Evolutionary conservation across 2,113 vertebrate species (phyloP), one percentile per base, ranked within the genome.

Genomic region (Hippopotamus amphibius): DNA sequence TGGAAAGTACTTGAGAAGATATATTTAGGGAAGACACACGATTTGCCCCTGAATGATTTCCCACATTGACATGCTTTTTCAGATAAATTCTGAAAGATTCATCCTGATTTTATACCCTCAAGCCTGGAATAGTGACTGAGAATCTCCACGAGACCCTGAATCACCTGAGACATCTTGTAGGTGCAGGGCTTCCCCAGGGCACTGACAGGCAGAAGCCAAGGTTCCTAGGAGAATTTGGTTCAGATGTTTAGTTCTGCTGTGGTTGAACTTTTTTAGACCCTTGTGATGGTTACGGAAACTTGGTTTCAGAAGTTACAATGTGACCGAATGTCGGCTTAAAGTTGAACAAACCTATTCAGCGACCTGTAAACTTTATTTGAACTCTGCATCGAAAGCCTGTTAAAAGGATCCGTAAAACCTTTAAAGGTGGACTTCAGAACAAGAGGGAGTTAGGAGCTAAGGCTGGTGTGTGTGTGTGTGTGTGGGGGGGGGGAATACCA

Each of bases 401-500:
- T 66, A 74, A 84, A 72, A 83, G 48, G 43, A 21, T 81, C 74
- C 65, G 28, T 17, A 50, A 90, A 69, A 83, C 37, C 33, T 79
- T 0, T 21, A 28, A 63, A 57, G 19, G 53, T 26, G 19, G 81
- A n/a, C 14, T 43, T 68, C 13, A 53, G 63, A 84, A 92, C 26
- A 37, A 46, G 37, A 6, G 81, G 66, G 59, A 61, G 57, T 0
- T 9, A 53, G 68, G 50, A 15, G n/a, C 11, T 5, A 10, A 28
- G 92, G 30, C 37, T 79, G 69, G 15, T 2, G 7, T 24, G 22
- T 61, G 72, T 10, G 30, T 50, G 46, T 19, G 33, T 43, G 4
- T 7, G 11, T 0, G 24, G 16, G 76, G 0, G 0, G 26, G 46
- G 7, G 4, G 26, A 13, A 0, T 10, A 21, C 19, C 16, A 2